Percentiles rank a stretch among this genome's conserved stretches.
Evolutionary conservation across 2,797 vertebrate species (phyloP).

Genomic region (Pteronotus mesoamericanus): DNA sequence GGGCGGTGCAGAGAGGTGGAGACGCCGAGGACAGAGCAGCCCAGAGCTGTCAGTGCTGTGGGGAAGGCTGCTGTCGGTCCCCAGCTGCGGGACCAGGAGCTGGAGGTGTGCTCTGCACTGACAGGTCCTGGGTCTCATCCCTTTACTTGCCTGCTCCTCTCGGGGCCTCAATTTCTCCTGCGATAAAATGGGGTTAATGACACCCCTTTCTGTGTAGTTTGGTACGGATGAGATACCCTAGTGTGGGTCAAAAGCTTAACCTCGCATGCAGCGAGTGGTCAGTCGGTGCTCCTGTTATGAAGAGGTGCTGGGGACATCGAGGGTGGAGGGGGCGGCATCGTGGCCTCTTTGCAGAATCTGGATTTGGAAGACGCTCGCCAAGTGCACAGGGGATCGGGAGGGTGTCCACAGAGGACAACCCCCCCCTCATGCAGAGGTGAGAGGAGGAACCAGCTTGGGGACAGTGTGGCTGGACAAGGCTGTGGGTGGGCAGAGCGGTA

Average conservation of each 20-base stretch:
- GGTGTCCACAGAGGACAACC: background rate
- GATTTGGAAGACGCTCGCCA: background rate
- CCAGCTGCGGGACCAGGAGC: background rate
- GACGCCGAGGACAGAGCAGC: too few relatives aligned
- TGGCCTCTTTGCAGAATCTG: background rate
- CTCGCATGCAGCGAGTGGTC: background rate
- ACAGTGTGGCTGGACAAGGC: background rate
- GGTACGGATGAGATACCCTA: background rate
- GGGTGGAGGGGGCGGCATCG: rapidly evolving
- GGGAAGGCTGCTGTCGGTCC: background rate
- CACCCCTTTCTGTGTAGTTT: background rate
- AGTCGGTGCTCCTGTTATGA: rapidly evolving
- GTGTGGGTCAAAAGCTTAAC: background rate
- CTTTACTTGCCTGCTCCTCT: background rate
- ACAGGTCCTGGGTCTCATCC: too few relatives aligned
- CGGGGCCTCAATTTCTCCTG: background rate
- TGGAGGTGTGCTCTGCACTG: background rate
- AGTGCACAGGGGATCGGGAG: background rate
- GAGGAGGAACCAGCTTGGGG: background rate
- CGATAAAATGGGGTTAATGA: background rate
- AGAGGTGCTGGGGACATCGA: background rate
- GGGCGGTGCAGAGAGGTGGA: rapidly evolving
- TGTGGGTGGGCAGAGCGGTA: rapidly evolving
- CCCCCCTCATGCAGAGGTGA: background rate
- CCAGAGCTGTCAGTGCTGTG: background rate